Percentiles rank a stretch among this genome's conserved stretches.
Conservation (phyloP, 2,888 invertebrate genomes). For the Drosophila gaucha region DNA sequence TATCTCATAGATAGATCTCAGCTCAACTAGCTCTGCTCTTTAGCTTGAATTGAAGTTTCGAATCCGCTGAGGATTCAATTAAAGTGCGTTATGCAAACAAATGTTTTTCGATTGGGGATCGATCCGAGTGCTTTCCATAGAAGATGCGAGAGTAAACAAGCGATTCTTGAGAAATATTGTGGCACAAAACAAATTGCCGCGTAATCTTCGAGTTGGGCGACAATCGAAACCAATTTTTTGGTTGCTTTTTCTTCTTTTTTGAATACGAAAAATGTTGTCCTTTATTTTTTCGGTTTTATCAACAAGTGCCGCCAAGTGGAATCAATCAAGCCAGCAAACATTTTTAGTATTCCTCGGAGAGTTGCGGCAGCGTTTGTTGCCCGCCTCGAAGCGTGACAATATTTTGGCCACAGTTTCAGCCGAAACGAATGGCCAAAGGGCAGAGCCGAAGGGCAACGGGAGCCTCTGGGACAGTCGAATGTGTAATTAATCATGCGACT, state of each 20-base stretch:
- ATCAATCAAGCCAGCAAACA: slow-evolving; percentile 67
- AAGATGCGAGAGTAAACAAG: slow-evolving; percentile 44
- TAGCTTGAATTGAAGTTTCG: neutral
- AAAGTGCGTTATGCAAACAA: slow-evolving; percentile 69
- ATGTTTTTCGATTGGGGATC: slow-evolving; percentile 31
- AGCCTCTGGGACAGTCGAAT: slow-evolving; percentile 31
- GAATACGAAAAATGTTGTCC: slow-evolving; percentile 45
- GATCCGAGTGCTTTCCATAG: slow-evolving; percentile 32
- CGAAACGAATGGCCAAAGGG: slow-evolving; percentile 39
- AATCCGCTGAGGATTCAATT: slow-evolving; percentile 73
- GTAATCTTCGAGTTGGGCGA: slow-evolving; percentile 73
- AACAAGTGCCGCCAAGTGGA: slow-evolving; percentile 76
- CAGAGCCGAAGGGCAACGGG: slow-evolving; percentile 21
- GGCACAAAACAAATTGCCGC: slow-evolving; percentile 79
- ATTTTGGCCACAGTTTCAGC: slow-evolving; percentile 77
- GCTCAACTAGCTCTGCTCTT: neutral
- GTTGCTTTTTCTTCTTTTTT: slow-evolving; percentile 16
- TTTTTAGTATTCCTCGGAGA: slow-evolving; percentile 50
- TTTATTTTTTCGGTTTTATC: slow-evolving; percentile 60
- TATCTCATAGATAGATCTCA: neutral
- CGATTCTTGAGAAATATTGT: slow-evolving; percentile 49
- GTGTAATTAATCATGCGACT: slow-evolving; percentile 69
- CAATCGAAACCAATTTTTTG: slow-evolving; percentile 53
- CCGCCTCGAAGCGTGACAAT: slow-evolving; percentile 71
- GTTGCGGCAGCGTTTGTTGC: slow-evolving; percentile 45